Evolutionary conservation across 2,797 vertebrate species (phyloP).

Genomic region (Octomys mimax): DNA sequence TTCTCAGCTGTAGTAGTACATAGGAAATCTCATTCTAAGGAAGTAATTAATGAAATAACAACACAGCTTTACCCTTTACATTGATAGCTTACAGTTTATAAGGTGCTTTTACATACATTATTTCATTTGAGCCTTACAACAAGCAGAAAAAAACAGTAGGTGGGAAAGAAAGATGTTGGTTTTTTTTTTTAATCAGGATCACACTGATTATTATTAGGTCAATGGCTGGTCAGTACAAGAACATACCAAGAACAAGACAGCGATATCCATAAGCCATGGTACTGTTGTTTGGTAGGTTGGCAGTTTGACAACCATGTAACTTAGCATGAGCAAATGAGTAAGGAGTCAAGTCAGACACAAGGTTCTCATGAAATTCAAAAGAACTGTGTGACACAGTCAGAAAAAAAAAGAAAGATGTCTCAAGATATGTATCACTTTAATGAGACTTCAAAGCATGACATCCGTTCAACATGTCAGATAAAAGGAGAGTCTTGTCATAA

Average conservation of each 20-base stretch:
- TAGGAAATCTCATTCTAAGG: conserved; percentile 82
- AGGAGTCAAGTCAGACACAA: conserved; percentile 53
- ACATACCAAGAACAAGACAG: conserved; percentile 79
- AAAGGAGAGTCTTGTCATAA: conserved; percentile 37
- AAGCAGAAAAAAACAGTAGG: conserved; percentile 74
- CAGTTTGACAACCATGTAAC: conserved; percentile 70
- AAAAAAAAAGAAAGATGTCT: conserved; percentile 62
- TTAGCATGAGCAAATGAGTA: conserved; percentile 66
- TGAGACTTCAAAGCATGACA: conserved; percentile 30
- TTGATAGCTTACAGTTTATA: conserved; percentile 82
- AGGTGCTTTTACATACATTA: conserved; percentile 82
- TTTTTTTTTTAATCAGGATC: conserved; percentile 73
- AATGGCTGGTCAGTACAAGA: conserved; percentile 74
- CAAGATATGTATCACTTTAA: conserved; percentile 37
- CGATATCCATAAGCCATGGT: conserved; percentile 79
- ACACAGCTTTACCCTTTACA: conserved; percentile 82
- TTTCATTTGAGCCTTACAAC: conserved; percentile 82
- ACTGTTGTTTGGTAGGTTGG: conserved; percentile 78
- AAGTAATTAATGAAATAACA: conserved; percentile 83
- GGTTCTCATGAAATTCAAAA: conserved; percentile 67
- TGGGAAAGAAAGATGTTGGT: conserved; percentile 60
- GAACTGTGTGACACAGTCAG: conserved; percentile 53
- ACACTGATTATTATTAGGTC: conserved; percentile 78
- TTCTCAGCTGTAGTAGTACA: conserved; percentile 78
- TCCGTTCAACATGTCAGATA: conserved; percentile 45